A percentile compares a stretch with the other conserved stretches of the same genome.
Evolutionary conservation across 2,888 invertebrate species (phyloP).

Genomic region (Drosophila limbata): DNA sequence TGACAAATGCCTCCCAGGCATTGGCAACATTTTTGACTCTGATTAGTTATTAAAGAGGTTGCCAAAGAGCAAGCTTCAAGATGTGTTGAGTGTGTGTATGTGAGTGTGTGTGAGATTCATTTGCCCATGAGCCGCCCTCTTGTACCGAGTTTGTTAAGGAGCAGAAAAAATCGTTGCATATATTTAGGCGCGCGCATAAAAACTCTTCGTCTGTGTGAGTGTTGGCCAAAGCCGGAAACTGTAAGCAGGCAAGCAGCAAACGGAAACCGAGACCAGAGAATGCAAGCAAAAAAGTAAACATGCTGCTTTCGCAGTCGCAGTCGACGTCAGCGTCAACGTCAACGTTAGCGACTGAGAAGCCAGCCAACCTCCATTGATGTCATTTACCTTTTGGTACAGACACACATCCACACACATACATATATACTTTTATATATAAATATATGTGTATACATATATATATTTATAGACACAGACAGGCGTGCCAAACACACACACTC

Average conservation of each 20-base stretch:
- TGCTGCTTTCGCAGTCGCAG: conserved; percentile 30
- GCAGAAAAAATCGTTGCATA: conserved; percentile 58
- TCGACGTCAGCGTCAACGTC: conserved; percentile 19
- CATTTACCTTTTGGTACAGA: conserved; percentile 74
- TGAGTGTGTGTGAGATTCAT: neutral
- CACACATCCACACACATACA: conserved; percentile 31
- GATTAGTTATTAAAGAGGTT: conserved; percentile 72
- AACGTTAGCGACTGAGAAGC: conserved; percentile 44
- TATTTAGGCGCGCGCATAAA: conserved; percentile 72
- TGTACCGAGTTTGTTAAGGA: conserved; percentile 11
- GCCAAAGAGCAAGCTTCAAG: conserved; percentile 41
- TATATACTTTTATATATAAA: conserved; percentile 21
- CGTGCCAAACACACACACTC: conserved; percentile 15
- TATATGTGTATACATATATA: conserved; percentile 25
- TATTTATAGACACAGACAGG: conserved; percentile 21
- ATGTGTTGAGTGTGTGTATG: neutral
- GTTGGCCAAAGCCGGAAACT: conserved; percentile 71
- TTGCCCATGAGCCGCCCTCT: neutral
- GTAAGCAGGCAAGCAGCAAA: conserved; percentile 80
- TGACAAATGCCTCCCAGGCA: conserved; percentile 34
- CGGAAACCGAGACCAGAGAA: conserved; percentile 70
- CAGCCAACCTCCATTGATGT: conserved; percentile 78
- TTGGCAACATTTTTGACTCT: conserved; percentile 39
- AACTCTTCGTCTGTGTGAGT: conserved; percentile 38
- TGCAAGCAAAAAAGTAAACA: conserved; percentile 59